Base-by-base conservation (phyloP, 2,888 invertebrate species). In the Synergus laeviventris region DNA sequence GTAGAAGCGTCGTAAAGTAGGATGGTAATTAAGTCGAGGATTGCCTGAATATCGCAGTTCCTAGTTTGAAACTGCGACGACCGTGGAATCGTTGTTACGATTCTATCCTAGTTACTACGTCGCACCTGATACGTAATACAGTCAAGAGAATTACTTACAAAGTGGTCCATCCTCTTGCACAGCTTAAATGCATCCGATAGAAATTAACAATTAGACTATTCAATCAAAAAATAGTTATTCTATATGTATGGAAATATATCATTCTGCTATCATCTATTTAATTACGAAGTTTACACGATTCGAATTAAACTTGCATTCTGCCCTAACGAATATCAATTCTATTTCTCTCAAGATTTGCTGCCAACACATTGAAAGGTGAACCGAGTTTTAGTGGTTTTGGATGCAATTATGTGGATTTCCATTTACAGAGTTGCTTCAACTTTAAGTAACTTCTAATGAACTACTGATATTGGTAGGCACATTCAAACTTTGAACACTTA, bases 61-160 rank as follows among this genome's bases (percentile, higher is more conserved):
- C 16, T 73, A 77, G 75, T 79, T 79, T 70, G 74, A 74, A 77
- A 79, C 79, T 79, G 62, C 76, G 49, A 74, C 74, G 73, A 77
- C 76, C 74, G 38, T 70, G 42, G 74, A 77, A 61, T 73, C 75
- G 74, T 74, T 24, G 38, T 49, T 70, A 45, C 70, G 31, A 45
- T 70, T 70, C 70, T 70, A 70, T 70, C 70, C 70, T 70, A 70
- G 70, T 70, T 36, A 70, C 49, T 54, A 31, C n/a, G 49, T 70
- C 49, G 49, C 70, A 70, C 49, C 49, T 49, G 70, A 70, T 70
- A 70, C 70, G 36, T 54, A 45, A 66, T 66, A 45, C 16, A 66
- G 16, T 66, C 66, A 31, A 24, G 24, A 66, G 11, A 45, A 66
- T 66, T 66, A 66, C 45, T 66, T 66, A 45, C n/a, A 45, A 31